These are phyloP conservation scores for Globodera rostochiensis DNA, from an alignment of 1,140 invertebrate species.

Conservation along the genomic window DNA sequence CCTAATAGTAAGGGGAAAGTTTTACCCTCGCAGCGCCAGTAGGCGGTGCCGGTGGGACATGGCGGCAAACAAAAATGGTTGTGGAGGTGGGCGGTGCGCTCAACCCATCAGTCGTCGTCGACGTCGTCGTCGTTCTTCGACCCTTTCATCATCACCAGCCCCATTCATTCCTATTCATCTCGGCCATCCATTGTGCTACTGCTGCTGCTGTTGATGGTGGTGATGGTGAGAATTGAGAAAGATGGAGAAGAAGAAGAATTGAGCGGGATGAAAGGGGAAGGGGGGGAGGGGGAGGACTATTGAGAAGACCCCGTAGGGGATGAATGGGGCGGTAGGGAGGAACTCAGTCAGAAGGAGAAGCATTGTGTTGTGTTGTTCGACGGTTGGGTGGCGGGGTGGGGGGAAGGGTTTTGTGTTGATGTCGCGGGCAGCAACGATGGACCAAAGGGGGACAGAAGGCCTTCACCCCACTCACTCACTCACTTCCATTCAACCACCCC, in stretches of 20 bases:
- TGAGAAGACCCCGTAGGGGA: not conserved
- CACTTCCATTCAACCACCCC: not conserved
- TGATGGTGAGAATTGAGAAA: not conserved
- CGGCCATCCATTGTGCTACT: not conserved
- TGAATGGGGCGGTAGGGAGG: not conserved
- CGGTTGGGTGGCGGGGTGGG: not conserved
- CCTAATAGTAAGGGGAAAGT: too few species aligned
- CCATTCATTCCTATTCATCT: not conserved
- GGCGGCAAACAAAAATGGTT: too few species aligned
- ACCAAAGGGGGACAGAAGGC: not conserved
- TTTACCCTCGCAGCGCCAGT: too few species aligned
- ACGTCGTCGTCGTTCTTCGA: not conserved
- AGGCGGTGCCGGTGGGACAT: too few species aligned
- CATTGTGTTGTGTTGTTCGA: not conserved
- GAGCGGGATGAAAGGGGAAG: not conserved
- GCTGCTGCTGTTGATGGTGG: not conserved
- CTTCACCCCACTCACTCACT: not conserved
- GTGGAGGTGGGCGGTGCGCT: too few species aligned
- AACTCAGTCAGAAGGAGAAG: not conserved
- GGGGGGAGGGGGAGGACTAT: not conserved
- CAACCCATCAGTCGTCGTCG: not conserved
- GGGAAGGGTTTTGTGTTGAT: not conserved
- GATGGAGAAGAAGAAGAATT: not conserved
- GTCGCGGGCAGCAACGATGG: not conserved
- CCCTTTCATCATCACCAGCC: not conserved